These are phyloP conservation scores for Lithophane semibrunnea DNA, from an alignment of 2,888 invertebrate species.

Conservation along the genomic window DNA sequence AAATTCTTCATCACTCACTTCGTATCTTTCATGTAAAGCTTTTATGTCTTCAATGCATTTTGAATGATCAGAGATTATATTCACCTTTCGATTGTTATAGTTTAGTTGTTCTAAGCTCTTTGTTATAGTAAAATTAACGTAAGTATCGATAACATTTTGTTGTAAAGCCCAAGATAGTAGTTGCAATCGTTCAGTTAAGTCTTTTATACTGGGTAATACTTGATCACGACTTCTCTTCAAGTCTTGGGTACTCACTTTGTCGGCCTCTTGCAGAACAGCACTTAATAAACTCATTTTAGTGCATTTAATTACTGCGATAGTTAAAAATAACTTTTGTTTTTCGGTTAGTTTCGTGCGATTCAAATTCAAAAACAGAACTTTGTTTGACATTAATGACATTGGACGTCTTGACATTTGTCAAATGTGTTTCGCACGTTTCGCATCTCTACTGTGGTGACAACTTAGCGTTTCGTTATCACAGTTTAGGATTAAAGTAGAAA, in stretches of 20 bases:
- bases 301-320: neutral
- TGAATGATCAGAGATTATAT: slow-evolving; percentile 77
- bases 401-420: neutral
- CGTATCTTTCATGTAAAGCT: slow-evolving; percentile 71
- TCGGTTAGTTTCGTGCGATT: slow-evolving; percentile 50
- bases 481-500: neutral
- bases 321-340: slow-evolving; percentile 58
- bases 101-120: slow-evolving; percentile 86
- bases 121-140: slow-evolving; percentile 80
- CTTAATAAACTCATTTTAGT: slow-evolving; percentile 83
- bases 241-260: slow-evolving; percentile 79
- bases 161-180: slow-evolving; percentile 84
- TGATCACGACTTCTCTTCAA: slow-evolving; percentile 80
- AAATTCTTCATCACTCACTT: slow-evolving; percentile 78
- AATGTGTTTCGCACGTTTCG: slow-evolving; percentile 18
- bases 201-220: slow-evolving; percentile 78
- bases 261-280: slow-evolving; percentile 82
- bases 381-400: slow-evolving; percentile 38
- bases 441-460: neutral
- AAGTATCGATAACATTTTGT: slow-evolving; percentile 83
- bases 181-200: slow-evolving; percentile 82
- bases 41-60: slow-evolving; percentile 72
- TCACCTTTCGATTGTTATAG: slow-evolving; percentile 81
- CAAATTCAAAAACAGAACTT: slow-evolving; percentile 52
- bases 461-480: slow-evolving; percentile 18